Evolutionary conservation across 2,888 invertebrate genomes (phyloP).

Genomic region (Pomacea canaliculata): DNA sequence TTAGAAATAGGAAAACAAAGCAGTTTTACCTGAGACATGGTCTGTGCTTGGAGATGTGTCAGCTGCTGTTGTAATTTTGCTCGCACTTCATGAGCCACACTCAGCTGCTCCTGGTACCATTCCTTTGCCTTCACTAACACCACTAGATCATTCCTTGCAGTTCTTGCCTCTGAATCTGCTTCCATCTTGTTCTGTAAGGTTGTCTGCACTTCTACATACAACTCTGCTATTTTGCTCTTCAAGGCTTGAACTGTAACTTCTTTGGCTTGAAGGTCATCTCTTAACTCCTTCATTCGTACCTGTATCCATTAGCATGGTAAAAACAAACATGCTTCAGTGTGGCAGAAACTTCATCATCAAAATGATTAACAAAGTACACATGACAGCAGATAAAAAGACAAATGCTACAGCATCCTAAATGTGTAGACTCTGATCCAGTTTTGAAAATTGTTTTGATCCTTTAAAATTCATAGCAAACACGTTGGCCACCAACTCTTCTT

Average conservation of each 20-base stretch:
- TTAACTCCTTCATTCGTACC: slow-evolving; percentile 65
- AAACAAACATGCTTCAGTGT: too few species aligned
- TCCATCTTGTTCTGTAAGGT: slow-evolving; percentile 68
- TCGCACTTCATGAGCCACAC: slow-evolving; percentile 67
- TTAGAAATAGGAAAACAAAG: too few species aligned
- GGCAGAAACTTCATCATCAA: too few species aligned
- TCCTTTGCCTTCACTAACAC: slow-evolving; percentile 68
- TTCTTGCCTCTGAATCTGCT: slow-evolving; percentile 67
- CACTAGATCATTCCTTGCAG: slow-evolving; percentile 66
- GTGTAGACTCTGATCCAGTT: background rate
- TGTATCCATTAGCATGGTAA: slow-evolving; percentile 29
- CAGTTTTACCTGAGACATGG: slow-evolving; percentile 33
- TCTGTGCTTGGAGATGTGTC: slow-evolving; percentile 63
- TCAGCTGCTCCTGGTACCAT: slow-evolving; percentile 72
- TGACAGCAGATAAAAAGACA: too few species aligned
- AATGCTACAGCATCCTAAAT: too few species aligned
- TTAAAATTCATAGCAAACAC: too few species aligned
- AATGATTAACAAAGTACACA: too few species aligned
- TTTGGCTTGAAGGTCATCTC: slow-evolving; percentile 66
- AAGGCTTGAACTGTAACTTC: slow-evolving; percentile 69
- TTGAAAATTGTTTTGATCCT: too few species aligned
- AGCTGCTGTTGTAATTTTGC: slow-evolving; percentile 68
- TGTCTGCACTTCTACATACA: slow-evolving; percentile 70
- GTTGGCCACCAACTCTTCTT: too few species aligned
- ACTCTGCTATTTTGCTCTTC: slow-evolving; percentile 71